Percentiles rank a stretch among this genome's conserved stretches.
phyloP scores from a whole-genome alignment of 2,888 invertebrate species.

The Megastigmus dorsalis region DNA sequence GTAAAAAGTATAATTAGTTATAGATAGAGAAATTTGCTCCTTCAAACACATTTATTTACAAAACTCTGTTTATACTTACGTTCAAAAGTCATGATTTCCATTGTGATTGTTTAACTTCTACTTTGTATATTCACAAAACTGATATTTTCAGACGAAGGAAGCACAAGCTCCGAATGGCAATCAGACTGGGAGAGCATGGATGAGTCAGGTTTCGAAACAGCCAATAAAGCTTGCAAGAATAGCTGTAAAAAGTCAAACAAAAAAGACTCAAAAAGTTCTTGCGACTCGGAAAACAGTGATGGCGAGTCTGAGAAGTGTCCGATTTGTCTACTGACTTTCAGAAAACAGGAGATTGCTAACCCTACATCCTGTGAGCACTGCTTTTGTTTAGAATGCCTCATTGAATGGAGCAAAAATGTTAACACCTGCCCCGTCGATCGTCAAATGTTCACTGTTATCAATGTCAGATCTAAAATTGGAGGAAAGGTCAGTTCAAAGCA shows the following conservation, averaged over 20 bases:
- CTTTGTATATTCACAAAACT: no score
- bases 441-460: conserved; percentile 84
- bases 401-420: conserved; percentile 96
- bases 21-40: no score
- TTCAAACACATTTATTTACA: no score
- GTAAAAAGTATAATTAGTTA: no score
- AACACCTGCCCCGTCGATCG: conserved; percentile 97
- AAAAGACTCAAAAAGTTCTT: conserved; percentile 39
- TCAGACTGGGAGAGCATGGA: conserved; percentile 70
- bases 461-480: conserved; percentile 82
- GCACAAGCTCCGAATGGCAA: conserved; percentile 66
- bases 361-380: conserved; percentile 92
- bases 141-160: conserved; percentile 59
- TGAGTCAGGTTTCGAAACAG: conserved; percentile 56
- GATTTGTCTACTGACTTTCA: conserved; percentile 88
- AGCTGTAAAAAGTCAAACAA: conserved; percentile 49
- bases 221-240: conserved; percentile 31
- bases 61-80: no score
- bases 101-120: no score
- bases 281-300: conserved; percentile 77
- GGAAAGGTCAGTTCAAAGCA: conserved; percentile 77
- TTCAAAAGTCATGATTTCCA: no score
- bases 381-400: conserved; percentile 92
- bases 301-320: conserved; percentile 90
- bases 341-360: conserved; percentile 86